phyloP scores from a whole-genome alignment of 2,113 vertebrate species.

The Carollia perspicillata region DNA sequence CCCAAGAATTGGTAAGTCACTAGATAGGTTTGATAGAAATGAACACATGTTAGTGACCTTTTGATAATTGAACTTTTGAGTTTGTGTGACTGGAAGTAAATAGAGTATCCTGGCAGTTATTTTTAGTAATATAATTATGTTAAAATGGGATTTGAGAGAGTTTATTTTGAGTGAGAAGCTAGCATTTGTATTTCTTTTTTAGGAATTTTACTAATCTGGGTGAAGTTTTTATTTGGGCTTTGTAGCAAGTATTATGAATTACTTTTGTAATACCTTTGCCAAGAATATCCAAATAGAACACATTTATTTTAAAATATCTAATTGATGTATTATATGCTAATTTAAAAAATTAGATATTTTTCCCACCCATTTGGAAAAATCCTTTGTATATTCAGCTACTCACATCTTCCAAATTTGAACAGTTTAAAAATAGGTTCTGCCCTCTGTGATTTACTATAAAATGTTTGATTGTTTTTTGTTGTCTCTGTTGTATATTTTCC shows the following conservation, averaged over 20 bases:
- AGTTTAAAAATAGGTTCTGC: conserved; percentile 19
- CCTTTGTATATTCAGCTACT: neutral
- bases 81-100: neutral
- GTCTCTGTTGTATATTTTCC: neutral
- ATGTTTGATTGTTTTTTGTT: neutral
- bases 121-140: no score
- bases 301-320: neutral
- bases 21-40: conserved; percentile 28
- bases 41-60: neutral
- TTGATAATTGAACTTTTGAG: neutral
- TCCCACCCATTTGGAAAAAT: neutral
- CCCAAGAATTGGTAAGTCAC: conserved; percentile 82
- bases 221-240: conserved; percentile 35
- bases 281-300: neutral
- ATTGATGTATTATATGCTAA: neutral
- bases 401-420: neutral
- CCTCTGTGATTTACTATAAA: neutral
- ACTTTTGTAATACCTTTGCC: neutral
- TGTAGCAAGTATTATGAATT: neutral
- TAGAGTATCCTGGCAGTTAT: neutral
- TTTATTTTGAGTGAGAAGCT: conserved; percentile 1
- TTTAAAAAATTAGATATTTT: neutral
- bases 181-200: conserved; percentile 32
- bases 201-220: conserved; percentile 24
- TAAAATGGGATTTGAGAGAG: neutral